Evolutionary conservation across 2,113 vertebrate genomes (phyloP), one percentile per base, ranked within the genome.

Genomic region (Catagonus wagneri): DNA sequence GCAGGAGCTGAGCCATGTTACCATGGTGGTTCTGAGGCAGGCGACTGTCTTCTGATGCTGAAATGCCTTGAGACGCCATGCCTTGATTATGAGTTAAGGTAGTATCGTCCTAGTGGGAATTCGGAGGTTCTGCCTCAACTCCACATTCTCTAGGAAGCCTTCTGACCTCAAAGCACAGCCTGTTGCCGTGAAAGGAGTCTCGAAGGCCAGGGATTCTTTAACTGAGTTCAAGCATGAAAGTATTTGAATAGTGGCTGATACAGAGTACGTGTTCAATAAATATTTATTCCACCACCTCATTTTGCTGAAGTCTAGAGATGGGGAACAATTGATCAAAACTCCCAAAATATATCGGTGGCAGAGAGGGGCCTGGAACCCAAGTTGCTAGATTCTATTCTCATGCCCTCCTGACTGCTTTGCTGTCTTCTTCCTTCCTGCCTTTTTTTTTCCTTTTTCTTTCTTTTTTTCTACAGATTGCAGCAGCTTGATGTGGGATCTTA

Each of bases 81-180:
- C 15, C 12, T 89, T 83, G 27, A 23, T 32, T 39, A 13, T 68
- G 50, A 39, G 32, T 85, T 66, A n/a, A 52, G 58, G 52, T 32
- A 44, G 29, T 52, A 79, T 34, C 6, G 27, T 79, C 76, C 44
- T 7, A 0, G 0, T 4, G 66, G 54, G 54, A 65, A 16, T 50
- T 14, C 72, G 81, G 34, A 91, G 75, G 79, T 7, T 52, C n/a
- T 44, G 19, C 44, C 84, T 58, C 50, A 72, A 92, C 69, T 54
- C 61, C 74, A 16, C 10, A 54, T 54, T 66, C 61, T 89, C 63
- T 39, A 9, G 7, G 32, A 88, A 72, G 52, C 14, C 20, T 32
- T 56, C 71, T 69, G 34, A 65, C 83, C 61, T 93, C 61, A 61
- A 50, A 80, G 61, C 93, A 60, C 36, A n/a, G 72, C 7, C 13